A percentile compares a stretch with the other conserved stretches of the same genome.
Evolutionary conservation across 1,140 invertebrate genomes (phyloP).

Genomic region (Drosophila athabasca): DNA sequence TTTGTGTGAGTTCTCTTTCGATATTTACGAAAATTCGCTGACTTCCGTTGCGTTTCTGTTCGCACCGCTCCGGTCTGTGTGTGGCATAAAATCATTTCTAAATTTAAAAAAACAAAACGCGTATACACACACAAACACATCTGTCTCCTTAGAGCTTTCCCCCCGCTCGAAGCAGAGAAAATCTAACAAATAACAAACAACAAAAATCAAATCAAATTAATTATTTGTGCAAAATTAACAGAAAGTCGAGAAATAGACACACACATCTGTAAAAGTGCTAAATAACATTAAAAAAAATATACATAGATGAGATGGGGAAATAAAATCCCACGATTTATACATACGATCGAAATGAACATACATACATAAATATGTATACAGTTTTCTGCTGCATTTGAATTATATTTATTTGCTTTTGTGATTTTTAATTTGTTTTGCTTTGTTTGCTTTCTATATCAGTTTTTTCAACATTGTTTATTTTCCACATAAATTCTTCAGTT

Average conservation of each 20-base stretch:
- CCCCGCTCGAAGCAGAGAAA: slow-evolving; percentile 34
- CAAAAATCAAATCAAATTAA: slow-evolving; percentile 44
- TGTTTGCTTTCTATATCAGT: slow-evolving; percentile 42
- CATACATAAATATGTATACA: background rate
- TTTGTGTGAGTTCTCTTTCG: slow-evolving; percentile 31
- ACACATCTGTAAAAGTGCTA: slow-evolving; percentile 12
- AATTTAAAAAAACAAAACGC: slow-evolving; percentile 72
- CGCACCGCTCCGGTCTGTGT: slow-evolving; percentile 9
- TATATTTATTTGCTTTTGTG: slow-evolving; percentile 35
- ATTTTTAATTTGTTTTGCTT: slow-evolving; percentile 23
- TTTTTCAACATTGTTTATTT: slow-evolving; percentile 64
- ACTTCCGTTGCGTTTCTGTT: slow-evolving; percentile 54
- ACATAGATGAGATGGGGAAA: slow-evolving; percentile 28
- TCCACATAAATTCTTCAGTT: slow-evolving; percentile 70
- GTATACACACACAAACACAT: slow-evolving; percentile 45
- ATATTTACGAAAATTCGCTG: slow-evolving; percentile 33
- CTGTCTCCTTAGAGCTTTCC: slow-evolving; percentile 17
- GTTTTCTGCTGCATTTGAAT: slow-evolving; percentile 27
- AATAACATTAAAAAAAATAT: slow-evolving; percentile 45
- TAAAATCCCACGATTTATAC: slow-evolving; percentile 31
- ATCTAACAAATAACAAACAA: slow-evolving; percentile 58
- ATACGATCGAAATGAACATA: slow-evolving; percentile 18
- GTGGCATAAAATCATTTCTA: slow-evolving; percentile 71
- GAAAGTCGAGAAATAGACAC: slow-evolving; percentile 25
- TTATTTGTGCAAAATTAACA: slow-evolving; percentile 54